phyloP scores from a whole-genome alignment of 2,113 vertebrate species.

The Phocoena phocoena region DNA sequence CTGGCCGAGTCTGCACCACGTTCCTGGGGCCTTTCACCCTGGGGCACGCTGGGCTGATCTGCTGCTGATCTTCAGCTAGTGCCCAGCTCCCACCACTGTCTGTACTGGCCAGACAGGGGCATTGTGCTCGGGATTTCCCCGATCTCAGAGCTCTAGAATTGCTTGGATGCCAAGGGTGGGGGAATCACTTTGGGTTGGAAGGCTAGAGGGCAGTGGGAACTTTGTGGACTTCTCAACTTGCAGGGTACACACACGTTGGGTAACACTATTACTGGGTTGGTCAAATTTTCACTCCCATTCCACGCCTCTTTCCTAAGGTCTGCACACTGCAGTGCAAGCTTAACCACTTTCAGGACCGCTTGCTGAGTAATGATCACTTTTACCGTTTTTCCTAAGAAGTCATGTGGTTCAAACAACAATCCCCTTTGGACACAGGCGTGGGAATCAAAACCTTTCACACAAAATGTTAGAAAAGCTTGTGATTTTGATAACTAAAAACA shows the following conservation, averaged over 20 bases:
- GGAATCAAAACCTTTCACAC: background rate
- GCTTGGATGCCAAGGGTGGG: background rate
- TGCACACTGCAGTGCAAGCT: no score
- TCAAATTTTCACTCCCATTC: background rate
- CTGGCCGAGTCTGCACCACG: accelerated
- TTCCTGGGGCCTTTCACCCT: background rate
- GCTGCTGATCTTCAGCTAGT: no score
- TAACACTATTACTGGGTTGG: background rate
- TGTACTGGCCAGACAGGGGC: background rate
- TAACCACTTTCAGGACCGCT: background rate
- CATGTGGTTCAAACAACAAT: background rate
- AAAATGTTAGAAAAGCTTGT: background rate
- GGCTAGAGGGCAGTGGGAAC: background rate
- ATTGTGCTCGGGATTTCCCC: background rate
- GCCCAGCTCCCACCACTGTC: background rate
- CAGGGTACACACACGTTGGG: no score
- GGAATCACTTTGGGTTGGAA: background rate
- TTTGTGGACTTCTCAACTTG: background rate
- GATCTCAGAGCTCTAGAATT: background rate
- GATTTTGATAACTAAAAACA: background rate
- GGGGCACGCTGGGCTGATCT: background rate
- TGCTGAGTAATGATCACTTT: background rate
- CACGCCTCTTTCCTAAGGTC: background rate
- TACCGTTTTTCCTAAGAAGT: background rate
- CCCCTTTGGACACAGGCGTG: background rate